A percentile compares a stretch with the other conserved stretches of the same genome.
phyloP scores from a whole-genome alignment of 2,113 vertebrate species.

The Urocolius indicus region DNA sequence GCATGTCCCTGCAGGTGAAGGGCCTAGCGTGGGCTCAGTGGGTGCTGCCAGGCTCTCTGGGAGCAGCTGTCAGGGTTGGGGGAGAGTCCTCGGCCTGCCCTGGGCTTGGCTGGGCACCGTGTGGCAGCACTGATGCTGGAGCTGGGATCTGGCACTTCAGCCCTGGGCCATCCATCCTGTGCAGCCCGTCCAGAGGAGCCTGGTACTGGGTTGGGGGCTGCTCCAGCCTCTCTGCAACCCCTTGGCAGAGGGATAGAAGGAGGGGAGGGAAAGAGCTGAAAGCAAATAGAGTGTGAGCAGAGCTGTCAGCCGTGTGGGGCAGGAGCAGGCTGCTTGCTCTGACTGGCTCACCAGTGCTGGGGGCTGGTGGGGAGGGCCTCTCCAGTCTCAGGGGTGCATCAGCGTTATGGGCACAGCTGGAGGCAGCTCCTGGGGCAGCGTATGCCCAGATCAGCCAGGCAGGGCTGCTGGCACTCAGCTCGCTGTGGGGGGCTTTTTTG shows the following conservation, averaged over 20 bases:
- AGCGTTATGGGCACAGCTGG: too few relatives aligned
- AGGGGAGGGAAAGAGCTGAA: background rate
- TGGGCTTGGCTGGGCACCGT: background rate
- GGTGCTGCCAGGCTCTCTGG: background rate
- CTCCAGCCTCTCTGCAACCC: background rate
- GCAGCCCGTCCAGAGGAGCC: background rate
- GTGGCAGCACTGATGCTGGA: background rate
- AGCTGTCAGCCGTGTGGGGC: background rate
- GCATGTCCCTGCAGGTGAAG: background rate
- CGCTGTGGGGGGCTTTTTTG: background rate
- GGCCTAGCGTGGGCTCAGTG: accelerated
- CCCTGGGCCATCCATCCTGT: background rate
- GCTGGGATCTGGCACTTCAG: background rate
- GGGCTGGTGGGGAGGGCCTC: accelerated
- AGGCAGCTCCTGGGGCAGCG: background rate
- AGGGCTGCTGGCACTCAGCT: background rate
- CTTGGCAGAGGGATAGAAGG: background rate
- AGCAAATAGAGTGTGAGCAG: too few relatives aligned
- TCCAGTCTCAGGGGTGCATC: accelerated
- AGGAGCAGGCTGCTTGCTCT: background rate
- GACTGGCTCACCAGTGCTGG: accelerated
- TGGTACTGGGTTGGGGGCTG: background rate
- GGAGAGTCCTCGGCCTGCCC: background rate
- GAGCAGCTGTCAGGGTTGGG: accelerated
- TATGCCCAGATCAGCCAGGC: background rate